Evolutionary conservation across 2,888 invertebrate genomes (phyloP).

Genomic region (Pseudococcus jackbeardsleyi): DNA sequence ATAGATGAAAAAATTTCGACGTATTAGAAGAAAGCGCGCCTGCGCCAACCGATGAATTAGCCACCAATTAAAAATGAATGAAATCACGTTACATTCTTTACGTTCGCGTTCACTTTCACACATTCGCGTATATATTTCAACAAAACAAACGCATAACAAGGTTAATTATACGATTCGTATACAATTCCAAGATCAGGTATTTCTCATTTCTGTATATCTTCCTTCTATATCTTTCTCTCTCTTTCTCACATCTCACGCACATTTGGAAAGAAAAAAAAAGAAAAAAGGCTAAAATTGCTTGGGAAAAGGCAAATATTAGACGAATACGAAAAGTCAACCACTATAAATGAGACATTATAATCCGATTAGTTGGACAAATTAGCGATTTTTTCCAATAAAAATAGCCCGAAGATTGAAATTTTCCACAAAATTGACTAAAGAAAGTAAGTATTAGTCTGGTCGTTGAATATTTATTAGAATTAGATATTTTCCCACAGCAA

Average conservation of each 20-base stretch:
- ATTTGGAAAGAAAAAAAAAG: neutral
- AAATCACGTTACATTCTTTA: neutral
- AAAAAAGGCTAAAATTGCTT: neutral
- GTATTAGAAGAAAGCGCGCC: neutral
- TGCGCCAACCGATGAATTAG: neutral
- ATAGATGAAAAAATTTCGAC: neutral
- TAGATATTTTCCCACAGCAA: no score
- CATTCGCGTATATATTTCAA: neutral
- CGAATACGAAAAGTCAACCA: no score
- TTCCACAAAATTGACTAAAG: no score
- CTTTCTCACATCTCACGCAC: neutral
- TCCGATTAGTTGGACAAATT: neutral
- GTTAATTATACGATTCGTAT: slow-evolving; percentile 2
- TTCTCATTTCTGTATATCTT: neutral
- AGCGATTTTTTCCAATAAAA: no score
- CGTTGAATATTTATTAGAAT: no score
- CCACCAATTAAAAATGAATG: slow-evolving; percentile 6
- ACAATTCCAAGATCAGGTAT: neutral
- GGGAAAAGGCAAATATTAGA: no score
- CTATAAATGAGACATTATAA: no score
- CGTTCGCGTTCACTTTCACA: neutral
- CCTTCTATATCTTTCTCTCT: neutral
- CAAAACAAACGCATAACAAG: neutral
- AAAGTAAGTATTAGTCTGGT: no score
- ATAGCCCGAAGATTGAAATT: no score